Evolutionary conservation across 1,140 invertebrate species (phyloP).

Genomic region (Eumeta japonica): DNA sequence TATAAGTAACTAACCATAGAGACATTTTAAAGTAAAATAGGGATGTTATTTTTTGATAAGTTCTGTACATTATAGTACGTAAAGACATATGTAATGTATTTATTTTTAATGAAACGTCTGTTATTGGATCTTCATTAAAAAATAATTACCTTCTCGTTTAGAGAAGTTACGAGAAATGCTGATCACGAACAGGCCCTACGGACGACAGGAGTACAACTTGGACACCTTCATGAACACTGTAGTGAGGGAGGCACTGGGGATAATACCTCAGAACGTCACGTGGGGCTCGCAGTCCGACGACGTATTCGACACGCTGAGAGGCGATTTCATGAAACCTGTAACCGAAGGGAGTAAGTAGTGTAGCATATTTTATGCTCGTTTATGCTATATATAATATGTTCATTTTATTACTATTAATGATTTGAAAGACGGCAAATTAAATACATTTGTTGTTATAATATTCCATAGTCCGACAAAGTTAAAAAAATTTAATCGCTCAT

Average conservation of each 20-base stretch:
- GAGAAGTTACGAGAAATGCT: no score
- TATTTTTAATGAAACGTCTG: no score
- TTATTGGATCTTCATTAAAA: no score
- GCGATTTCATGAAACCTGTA: conserved; percentile 86
- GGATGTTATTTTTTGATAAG: no score
- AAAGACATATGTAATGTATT: no score
- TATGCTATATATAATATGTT: not conserved
- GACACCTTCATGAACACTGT: conserved; percentile 68
- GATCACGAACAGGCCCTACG: conserved; percentile 20
- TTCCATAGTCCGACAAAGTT: not conserved
- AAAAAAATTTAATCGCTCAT: no score
- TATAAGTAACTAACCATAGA: no score
- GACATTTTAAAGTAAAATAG: no score
- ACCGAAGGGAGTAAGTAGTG: conserved; percentile 61
- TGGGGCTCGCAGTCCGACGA: conserved; percentile 62
- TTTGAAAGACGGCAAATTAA: no score
- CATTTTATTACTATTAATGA: not conserved
- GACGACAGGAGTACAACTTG: conserved; percentile 20
- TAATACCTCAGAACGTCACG: conserved; percentile 62
- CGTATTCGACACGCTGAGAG: conserved; percentile 65
- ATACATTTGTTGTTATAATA: not conserved
- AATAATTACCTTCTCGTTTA: no score
- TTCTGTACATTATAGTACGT: no score
- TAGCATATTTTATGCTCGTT: no score
- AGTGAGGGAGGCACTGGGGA: conserved; percentile 64